Percentiles rank a stretch among this genome's conserved stretches.
phyloP scores from a whole-genome alignment of 1,140 invertebrate genomes.

The Papilio dardanus region DNA sequence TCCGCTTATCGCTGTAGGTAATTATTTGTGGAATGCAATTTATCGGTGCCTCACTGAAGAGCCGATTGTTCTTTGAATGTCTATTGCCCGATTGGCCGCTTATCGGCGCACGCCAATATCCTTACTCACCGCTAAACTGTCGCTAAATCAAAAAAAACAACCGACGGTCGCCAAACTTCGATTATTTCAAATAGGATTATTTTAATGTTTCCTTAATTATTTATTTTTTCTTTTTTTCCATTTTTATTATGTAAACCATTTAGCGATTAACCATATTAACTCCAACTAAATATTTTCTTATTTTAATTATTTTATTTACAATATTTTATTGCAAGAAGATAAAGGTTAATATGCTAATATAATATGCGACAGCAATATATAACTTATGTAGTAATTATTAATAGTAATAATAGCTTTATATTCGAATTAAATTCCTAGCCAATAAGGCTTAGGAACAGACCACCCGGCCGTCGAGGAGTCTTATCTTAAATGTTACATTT shows the following conservation, averaged over 20 bases:
- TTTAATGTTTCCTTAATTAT: background rate
- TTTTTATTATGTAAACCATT: no score
- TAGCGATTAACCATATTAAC: no score
- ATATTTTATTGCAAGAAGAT: no score
- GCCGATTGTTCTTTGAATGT: conserved; percentile 64
- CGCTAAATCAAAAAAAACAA: conserved; percentile 30
- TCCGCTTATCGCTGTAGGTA: conserved; percentile 53
- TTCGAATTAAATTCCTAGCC: background rate
- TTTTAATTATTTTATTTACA: no score
- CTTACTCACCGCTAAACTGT: conserved; percentile 42
- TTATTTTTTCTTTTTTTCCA: no score
- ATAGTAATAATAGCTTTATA: background rate
- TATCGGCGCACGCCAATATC: conserved; percentile 60
- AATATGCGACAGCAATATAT: background rate
- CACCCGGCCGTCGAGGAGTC: background rate
- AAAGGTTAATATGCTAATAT: background rate
- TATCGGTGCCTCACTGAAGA: conserved; percentile 54
- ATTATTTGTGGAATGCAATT: conserved; percentile 66
- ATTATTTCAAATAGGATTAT: background rate
- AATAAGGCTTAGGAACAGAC: background rate
- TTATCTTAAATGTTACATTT: conserved; percentile 17
- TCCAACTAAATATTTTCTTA: no score
- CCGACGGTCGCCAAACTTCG: background rate
- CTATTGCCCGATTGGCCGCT: conserved; percentile 63
- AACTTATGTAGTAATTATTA: background rate